These are phyloP conservation scores for Barbus barbus DNA, from an alignment of 2,113 vertebrate genomes.

Conservation along the genomic window DNA sequence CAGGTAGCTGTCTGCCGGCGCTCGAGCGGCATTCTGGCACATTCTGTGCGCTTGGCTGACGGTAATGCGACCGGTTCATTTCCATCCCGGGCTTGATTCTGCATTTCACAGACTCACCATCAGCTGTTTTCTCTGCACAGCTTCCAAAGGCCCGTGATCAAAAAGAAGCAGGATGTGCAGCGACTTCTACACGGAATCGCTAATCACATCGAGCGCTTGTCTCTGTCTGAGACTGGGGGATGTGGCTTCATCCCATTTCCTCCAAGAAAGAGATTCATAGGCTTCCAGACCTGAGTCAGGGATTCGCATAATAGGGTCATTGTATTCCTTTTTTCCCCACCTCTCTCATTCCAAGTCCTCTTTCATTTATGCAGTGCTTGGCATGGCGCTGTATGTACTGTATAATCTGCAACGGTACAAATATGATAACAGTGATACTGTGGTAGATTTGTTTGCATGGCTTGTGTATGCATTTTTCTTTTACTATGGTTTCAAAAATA, in stretches of 20 bases:
- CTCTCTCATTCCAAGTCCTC: not conserved
- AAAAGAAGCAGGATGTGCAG: slow-evolving; percentile 10
- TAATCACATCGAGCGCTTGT: slow-evolving; percentile 17
- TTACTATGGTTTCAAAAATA: not conserved
- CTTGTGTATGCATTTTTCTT: too few relatives aligned
- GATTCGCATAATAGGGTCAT: not conserved
- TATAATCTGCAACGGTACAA: not conserved
- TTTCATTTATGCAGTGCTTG: not conserved
- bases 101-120: not conserved
- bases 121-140: slow-evolving; percentile 20
- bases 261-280: not conserved
- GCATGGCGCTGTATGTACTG: too few relatives aligned
- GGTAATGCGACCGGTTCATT: slow-evolving; percentile 6
- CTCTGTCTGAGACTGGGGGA: not conserved
- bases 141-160: slow-evolving; percentile 16
- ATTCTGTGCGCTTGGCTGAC: slow-evolving; percentile 26
- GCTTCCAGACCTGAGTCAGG: not conserved
- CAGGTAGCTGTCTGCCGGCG: slow-evolving; percentile 35
- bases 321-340: not conserved
- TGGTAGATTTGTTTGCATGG: not conserved
- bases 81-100: slow-evolving; percentile 14
- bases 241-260: slow-evolving; percentile 22
- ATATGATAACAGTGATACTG: not conserved
- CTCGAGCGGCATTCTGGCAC: not conserved
- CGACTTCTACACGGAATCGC: not conserved